Base-by-base conservation (phyloP, 2,797 vertebrate genomes). In the Phaenicophaeus curvirostris region DNA sequence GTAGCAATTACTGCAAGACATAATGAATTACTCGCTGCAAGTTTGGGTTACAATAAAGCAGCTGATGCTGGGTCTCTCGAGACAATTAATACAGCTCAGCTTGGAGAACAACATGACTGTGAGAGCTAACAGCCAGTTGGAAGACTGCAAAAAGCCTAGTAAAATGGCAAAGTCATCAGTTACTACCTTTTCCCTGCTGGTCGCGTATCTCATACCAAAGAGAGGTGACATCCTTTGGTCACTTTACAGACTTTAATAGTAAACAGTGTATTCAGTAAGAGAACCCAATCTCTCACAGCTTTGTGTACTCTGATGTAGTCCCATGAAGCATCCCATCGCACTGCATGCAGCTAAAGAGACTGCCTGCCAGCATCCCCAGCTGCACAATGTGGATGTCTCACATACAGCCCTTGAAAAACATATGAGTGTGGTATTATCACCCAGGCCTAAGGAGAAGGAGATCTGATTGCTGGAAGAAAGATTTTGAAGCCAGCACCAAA, bases 1-100 rank as follows among this genome's bases (percentile, higher is more conserved):
- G 73, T 28, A 86, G 28, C 44, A 92, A 94, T 86, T 92, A 78
- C 58, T 78, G 82, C 25, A 72, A 59, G 14, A 87, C 58, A 81
- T 91, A 86, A 95, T 6, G 0, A 96, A 92, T 93, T 89, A 85
- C 74, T 90, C 0, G 5, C 87, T 27, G 1, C 65, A 85, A 85
- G 65, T 80, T 72, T 89, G 84, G 37, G 35, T 88, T 93, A 80
- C 66, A 93, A 85, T 75, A 91, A 95, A 84, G 81, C 79, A 85
- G 69, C 69, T 78, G 87, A 93, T 87, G 61, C 33, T 81, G 68
- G 23, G 50, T 90, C 92, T 77, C 92, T 67, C 1, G 30, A 83
- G 90, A 83, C 89, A 90, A 95, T 86, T 94, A 93, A 89, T 74
- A 48, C 42, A 93, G 53, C 44, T 83, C 81, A 92, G 84, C 68